Evolutionary conservation across 2,888 invertebrate species (phyloP).

Genomic region (Polyommatus iphigenia): DNA sequence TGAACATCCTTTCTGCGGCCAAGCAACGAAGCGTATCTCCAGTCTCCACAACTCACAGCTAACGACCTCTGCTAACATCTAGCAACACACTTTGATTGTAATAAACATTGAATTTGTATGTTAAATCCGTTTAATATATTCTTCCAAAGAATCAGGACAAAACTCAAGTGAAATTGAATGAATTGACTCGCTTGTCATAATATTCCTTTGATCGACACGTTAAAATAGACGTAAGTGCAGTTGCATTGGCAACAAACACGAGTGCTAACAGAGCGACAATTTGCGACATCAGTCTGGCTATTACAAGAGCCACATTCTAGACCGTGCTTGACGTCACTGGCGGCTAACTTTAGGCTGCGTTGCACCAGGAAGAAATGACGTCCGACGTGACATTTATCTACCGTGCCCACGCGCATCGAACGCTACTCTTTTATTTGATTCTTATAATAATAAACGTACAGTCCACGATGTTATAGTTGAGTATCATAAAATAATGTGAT

Average conservation of each 20-base stretch:
- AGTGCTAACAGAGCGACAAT: constrained; percentile 29
- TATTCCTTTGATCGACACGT: constrained; percentile 1
- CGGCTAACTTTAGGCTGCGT: constrained; percentile 51
- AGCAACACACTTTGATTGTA: neutral
- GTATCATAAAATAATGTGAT: neutral
- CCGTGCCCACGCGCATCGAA: constrained; percentile 26
- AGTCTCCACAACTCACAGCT: constrained; percentile 7
- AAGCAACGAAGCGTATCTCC: constrained; percentile 24
- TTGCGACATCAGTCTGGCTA: constrained; percentile 45
- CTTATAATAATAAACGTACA: constrained; percentile 14
- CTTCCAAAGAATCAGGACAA: neutral
- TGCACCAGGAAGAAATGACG: constrained; percentile 64
- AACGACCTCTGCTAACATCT: neutral
- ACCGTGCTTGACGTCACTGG: constrained; percentile 56
- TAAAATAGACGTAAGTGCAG: constrained; percentile 19
- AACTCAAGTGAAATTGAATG: neutral
- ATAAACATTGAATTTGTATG: neutral
- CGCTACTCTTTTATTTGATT: constrained; percentile 32
- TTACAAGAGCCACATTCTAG: constrained; percentile 51
- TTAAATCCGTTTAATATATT: neutral
- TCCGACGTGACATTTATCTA: constrained; percentile 54
- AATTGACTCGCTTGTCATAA: neutral
- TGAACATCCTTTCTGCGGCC: constrained; percentile 19
- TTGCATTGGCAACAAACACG: constrained; percentile 28
- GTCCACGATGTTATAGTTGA: neutral